These are phyloP conservation scores for Branchinecta sandiegonensis DNA, from an alignment of 2,888 invertebrate genomes.

Conservation along the genomic window DNA sequence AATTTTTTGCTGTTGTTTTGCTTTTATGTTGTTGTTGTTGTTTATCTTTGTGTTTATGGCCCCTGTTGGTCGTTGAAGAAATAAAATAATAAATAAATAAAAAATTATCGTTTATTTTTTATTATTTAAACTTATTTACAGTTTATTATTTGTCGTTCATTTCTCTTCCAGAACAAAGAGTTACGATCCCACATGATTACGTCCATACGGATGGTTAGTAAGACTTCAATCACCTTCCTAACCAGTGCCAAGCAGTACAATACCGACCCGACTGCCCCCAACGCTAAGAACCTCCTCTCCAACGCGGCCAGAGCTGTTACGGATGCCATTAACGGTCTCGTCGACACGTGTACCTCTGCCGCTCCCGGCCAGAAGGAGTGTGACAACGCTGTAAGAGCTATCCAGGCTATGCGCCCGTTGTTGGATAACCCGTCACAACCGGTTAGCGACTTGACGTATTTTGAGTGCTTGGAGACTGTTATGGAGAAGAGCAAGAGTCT, in stretches of 20 bases:
- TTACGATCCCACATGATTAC: conserved; percentile 67
- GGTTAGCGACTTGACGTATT: conserved; percentile 73
- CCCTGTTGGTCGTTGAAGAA: too few relatives aligned
- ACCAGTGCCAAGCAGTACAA: conserved; percentile 76
- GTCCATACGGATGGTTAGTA: conserved; percentile 71
- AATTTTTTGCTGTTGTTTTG: too few relatives aligned
- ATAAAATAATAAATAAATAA: too few relatives aligned
- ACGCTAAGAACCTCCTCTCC: conserved; percentile 73
- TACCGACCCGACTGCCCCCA: conserved; percentile 74
- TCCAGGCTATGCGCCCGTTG: conserved; percentile 66
- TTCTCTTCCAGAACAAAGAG: conserved; percentile 45
- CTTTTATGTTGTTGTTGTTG: too few relatives aligned
- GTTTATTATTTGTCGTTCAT: too few relatives aligned
- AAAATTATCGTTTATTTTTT: too few relatives aligned
- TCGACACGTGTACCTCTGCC: conserved; percentile 71
- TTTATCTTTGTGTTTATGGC: too few relatives aligned
- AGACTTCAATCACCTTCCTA: conserved; percentile 68
- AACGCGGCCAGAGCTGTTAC: conserved; percentile 78
- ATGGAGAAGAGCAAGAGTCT: conserved; percentile 72
- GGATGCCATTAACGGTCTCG: conserved; percentile 77
- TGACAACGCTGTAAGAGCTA: conserved; percentile 82
- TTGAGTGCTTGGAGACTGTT: conserved; percentile 79
- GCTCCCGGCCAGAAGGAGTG: conserved; percentile 95
- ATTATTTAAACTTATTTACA: too few relatives aligned
- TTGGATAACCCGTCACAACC: conserved; percentile 76